Conservation (phyloP, 2,113 vertebrate species). For the Percopsis transmontana region DNA sequence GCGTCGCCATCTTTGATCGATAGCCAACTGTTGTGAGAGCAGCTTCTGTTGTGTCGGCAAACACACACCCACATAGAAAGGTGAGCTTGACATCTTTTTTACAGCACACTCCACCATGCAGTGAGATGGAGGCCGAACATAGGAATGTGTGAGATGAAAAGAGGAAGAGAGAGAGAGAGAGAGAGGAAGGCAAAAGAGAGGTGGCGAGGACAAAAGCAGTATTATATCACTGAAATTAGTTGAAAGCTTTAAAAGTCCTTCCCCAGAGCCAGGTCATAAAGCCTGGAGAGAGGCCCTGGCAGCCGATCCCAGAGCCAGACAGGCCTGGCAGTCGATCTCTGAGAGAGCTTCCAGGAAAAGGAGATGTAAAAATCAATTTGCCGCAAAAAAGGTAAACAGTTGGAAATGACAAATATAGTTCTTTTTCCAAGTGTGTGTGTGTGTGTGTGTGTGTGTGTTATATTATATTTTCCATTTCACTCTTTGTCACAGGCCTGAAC, state of each 20-base stretch:
- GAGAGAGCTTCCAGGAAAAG: slow-evolving; percentile 81
- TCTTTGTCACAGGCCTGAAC: slow-evolving; percentile 40
- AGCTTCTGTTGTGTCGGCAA: too few species aligned
- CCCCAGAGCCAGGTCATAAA: slow-evolving; percentile 79
- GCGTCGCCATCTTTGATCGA: too few species aligned
- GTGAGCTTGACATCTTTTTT: neutral
- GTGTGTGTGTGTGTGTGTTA: too few species aligned
- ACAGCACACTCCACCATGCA: slow-evolving; percentile 1
- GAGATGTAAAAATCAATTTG: slow-evolving; percentile 85
- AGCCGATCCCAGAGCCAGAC: slow-evolving; percentile 69
- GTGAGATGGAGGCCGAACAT: slow-evolving; percentile 21
- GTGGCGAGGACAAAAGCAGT: slow-evolving; percentile 79
- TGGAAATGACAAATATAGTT: slow-evolving; percentile 81
- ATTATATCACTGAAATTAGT: slow-evolving; percentile 82
- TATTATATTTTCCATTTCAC: slow-evolving; percentile 7
- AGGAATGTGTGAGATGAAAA: slow-evolving; percentile 51
- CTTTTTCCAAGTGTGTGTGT: slow-evolving; percentile 59
- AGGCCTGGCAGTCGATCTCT: slow-evolving; percentile 72
- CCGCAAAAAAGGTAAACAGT: slow-evolving; percentile 84
- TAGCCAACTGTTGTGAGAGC: too few species aligned
- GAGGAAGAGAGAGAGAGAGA: slow-evolving; percentile 30
- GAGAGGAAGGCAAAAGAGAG: slow-evolving; percentile 70
- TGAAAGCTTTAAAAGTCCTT: slow-evolving; percentile 81
- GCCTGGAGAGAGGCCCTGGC: slow-evolving; percentile 71
- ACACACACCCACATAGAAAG: too few species aligned